Evolutionary conservation across 92 coral and sea anemone species (phyloP).

Genomic region (Isaurus tuberculatus): DNA sequence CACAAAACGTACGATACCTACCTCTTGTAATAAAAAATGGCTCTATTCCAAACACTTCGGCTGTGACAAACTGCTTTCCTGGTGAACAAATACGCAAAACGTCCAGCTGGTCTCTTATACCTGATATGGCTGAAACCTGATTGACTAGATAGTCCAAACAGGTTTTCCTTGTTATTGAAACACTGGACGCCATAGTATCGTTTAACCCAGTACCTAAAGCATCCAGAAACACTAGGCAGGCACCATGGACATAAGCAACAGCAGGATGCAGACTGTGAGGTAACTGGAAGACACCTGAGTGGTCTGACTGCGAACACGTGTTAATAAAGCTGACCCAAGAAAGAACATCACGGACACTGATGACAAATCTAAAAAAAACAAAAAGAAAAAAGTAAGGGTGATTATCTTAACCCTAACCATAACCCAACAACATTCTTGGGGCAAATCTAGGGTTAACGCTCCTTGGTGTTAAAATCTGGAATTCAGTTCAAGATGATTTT

Average conservation of each 20-base stretch:
- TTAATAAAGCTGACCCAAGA: constrained; percentile 97
- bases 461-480: too few species aligned
- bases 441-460: too few species aligned
- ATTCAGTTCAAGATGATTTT: too few species aligned
- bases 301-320: constrained; percentile 61
- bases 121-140: constrained; percentile 58
- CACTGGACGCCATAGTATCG: constrained; percentile 50
- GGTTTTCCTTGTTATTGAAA: constrained; percentile 62
- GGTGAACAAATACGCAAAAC: constrained; percentile 7
- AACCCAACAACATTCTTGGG: too few species aligned
- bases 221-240: constrained; percentile 93
- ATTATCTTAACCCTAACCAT: too few species aligned
- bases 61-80: constrained; percentile 22
- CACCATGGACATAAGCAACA: constrained; percentile 90
- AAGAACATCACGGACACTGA: constrained; percentile 88
- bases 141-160: constrained; percentile 73
- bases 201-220: constrained; percentile 87
- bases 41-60: constrained; percentile 73
- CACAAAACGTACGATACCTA: background rate
- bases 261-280: constrained; percentile 67
- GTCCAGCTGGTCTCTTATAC: constrained; percentile 7
- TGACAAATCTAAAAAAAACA: constrained; percentile 58
- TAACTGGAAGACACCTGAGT: background rate
- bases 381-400: background rate
- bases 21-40: constrained; percentile 82